Conservation (phyloP, 2,797 vertebrate genomes). For the Anolis apletophallus region DNA sequence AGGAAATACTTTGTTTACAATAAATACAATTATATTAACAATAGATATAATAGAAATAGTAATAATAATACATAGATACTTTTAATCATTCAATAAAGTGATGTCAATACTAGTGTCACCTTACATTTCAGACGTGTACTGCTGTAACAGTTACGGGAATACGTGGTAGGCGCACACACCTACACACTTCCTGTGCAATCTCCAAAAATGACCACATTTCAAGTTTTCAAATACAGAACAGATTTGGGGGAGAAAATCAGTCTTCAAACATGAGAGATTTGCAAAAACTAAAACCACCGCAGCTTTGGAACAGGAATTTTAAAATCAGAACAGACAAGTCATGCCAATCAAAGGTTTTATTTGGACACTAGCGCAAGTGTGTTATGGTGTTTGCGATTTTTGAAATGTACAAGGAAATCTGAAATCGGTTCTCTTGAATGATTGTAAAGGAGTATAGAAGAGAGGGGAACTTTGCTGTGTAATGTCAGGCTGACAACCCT, state of each 20-base stretch:
- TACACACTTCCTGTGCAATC: neutral
- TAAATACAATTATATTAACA: neutral
- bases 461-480: conserved; percentile 25
- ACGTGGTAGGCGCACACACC: neutral
- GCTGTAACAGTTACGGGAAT: neutral
- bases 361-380: conserved; percentile 41
- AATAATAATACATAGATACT: no score
- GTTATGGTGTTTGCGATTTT: neutral
- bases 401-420: conserved; percentile 37
- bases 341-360: conserved; percentile 8
- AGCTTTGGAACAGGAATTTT: neutral
- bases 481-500: conserved; percentile 15
- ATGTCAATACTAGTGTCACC: neutral
- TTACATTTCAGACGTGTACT: neutral
- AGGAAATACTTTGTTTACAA: neutral
- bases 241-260: neutral
- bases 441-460: conserved; percentile 40
- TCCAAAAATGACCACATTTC: no score
- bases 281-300: neutral
- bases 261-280: neutral
- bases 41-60: neutral
- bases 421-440: conserved; percentile 53
- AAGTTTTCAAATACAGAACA: neutral
- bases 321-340: neutral
- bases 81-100: no score